Percentiles rank a stretch among this genome's conserved stretches.
Evolutionary conservation across 2,113 vertebrate species (phyloP).

Genomic region (Macrotis lagotis): DNA sequence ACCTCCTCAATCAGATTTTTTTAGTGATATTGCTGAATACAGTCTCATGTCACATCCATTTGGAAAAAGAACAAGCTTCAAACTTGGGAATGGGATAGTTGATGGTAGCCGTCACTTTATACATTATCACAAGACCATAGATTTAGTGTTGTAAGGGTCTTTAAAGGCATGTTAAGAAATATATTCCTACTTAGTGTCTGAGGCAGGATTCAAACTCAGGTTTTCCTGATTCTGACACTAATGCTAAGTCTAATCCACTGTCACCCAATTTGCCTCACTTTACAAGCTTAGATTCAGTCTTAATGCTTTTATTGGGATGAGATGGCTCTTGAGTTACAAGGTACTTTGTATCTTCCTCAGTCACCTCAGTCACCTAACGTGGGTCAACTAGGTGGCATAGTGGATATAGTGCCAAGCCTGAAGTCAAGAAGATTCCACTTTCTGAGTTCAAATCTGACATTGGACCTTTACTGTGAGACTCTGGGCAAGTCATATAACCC

Average conservation of each 20-base stretch:
- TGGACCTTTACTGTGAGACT: background rate
- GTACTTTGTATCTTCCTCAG: background rate
- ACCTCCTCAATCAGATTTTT: slow-evolving; percentile 1
- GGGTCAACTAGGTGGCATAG: background rate
- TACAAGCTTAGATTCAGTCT: background rate
- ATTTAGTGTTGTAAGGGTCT: background rate
- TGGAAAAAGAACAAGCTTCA: slow-evolving; percentile 2
- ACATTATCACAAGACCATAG: background rate
- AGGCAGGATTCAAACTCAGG: background rate
- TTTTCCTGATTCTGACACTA: background rate
- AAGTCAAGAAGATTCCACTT: background rate
- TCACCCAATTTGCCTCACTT: background rate
- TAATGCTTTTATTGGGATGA: background rate
- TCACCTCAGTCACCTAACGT: background rate
- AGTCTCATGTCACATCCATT: background rate
- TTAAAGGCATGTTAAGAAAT: background rate
- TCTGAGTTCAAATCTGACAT: background rate
- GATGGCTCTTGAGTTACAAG: background rate
- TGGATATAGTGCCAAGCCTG: background rate
- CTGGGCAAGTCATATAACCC: background rate
- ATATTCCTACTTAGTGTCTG: background rate
- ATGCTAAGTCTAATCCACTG: background rate
- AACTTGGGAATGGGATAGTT: background rate
- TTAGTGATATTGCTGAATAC: background rate
- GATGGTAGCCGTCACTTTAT: background rate